phyloP scores from a whole-genome alignment of 2,888 invertebrate species.

The Aphidius colemani region DNA sequence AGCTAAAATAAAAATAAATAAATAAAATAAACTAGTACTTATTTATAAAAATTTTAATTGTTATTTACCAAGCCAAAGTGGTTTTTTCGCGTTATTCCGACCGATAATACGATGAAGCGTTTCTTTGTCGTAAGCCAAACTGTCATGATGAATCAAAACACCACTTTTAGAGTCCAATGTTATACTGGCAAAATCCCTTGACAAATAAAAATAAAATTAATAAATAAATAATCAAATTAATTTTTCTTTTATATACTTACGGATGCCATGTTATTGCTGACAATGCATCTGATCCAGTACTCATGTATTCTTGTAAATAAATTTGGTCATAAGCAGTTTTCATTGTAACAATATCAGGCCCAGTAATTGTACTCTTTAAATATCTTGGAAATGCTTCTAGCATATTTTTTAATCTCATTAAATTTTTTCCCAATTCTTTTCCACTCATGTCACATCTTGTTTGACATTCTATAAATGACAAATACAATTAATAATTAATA shows the following conservation, averaged over 20 bases:
- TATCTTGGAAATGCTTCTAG: constrained; percentile 67
- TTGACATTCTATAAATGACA: constrained; percentile 47
- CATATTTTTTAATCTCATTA: constrained; percentile 65
- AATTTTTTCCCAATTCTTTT: constrained; percentile 54
- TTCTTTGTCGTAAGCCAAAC: constrained; percentile 44
- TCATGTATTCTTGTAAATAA: constrained; percentile 57
- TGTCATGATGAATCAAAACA: constrained; percentile 45
- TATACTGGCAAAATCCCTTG: constrained; percentile 44
- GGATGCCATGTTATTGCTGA: constrained; percentile 75
- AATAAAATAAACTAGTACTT: constrained; percentile 6
- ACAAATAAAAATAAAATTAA: constrained; percentile 7
- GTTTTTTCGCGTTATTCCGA: constrained; percentile 45
- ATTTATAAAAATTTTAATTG: not conserved
- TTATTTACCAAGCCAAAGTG: constrained; percentile 59
- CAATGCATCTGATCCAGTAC: constrained; percentile 64
- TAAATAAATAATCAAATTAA: not conserved
- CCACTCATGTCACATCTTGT: constrained; percentile 49
- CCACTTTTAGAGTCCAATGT: constrained; percentile 36
- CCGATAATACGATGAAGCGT: constrained; percentile 44
- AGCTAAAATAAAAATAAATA: constrained; percentile 41
- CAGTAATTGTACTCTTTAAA: constrained; percentile 51
- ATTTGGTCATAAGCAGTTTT: constrained; percentile 48
- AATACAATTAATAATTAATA: constrained; percentile 6
- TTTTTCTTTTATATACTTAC: constrained; percentile 62
- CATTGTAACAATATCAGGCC: constrained; percentile 59